Evolutionary conservation across 2,113 vertebrate genomes (phyloP).

Genomic region (Fukomys damarensis): DNA sequence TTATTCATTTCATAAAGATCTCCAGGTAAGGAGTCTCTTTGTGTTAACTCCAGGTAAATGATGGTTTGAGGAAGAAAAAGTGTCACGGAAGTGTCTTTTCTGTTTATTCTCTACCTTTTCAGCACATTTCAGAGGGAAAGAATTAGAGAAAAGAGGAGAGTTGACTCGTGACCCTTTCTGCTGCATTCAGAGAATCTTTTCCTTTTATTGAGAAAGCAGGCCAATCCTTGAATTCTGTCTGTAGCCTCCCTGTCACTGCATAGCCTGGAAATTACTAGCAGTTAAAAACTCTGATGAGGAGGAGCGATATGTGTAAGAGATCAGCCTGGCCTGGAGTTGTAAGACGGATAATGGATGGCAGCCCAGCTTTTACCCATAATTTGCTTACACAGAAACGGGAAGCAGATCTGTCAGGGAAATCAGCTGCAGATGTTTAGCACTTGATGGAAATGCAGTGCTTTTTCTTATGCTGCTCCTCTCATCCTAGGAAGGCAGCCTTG

Average conservation of each 20-base stretch:
- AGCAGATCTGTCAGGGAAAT: constrained; percentile 58
- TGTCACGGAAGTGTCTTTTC: background rate
- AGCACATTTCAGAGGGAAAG: background rate
- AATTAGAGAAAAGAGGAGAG: background rate
- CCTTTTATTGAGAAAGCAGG: constrained; percentile 55
- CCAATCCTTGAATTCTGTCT: background rate
- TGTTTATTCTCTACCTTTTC: background rate
- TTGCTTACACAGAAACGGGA: constrained; percentile 77
- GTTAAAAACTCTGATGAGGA: constrained; percentile 63
- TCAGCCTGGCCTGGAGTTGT: constrained; percentile 70
- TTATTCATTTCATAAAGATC: background rate
- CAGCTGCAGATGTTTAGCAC: constrained; percentile 60
- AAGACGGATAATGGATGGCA: constrained; percentile 78
- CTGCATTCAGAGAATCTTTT: constrained; percentile 24
- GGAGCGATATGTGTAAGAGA: constrained; percentile 69
- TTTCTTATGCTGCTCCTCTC: constrained; percentile 52
- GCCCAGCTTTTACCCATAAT: constrained; percentile 75
- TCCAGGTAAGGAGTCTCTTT: constrained; percentile 15
- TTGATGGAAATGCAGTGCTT: constrained; percentile 72
- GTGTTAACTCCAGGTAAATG: constrained; percentile 19
- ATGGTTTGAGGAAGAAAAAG: background rate
- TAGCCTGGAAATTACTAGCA: constrained; percentile 57
- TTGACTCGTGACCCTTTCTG: constrained; percentile 12
- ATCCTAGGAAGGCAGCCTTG: constrained; percentile 47
- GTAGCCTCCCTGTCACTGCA: background rate